Evolutionary conservation across 2,797 vertebrate species (phyloP), one percentile per base, ranked within the genome.

Genomic region (Melanotaenia maccullochi): DNA sequence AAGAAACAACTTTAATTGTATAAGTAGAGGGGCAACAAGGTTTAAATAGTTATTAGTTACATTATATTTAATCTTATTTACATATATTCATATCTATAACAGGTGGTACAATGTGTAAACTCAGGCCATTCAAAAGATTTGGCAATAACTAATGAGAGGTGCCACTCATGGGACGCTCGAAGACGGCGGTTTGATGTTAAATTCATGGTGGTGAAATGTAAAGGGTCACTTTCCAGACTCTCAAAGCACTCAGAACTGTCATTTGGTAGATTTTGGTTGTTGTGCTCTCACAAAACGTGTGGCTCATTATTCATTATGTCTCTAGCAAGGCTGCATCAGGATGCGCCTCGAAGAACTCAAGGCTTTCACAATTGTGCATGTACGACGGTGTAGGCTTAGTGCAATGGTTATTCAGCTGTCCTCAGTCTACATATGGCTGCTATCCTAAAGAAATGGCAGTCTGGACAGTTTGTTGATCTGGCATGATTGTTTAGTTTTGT

Each of bases 361-460:
- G 88, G 73, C 85, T 24, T 76, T 76, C 62, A 68, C 65, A 69
- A 66, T 67, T 84, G 86, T 87, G 87, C 87, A 78, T 76, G 79
- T 87, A 84, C 80, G 20, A 76, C 62, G 22, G 72, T 58, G 86
- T 86, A 86, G 79, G 74, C 54, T 83, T 90, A 90, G 85, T 91
- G 90, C 87, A 90, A 83, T 73, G 88, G 75, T 60, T 81, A 59
- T 75, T 78, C 52, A 76, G 68, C 84, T 71, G 82, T 87, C 84
- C 90, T 56, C 78, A 84, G 83, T 89, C 83, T 85, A 84, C 68
- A 42, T 95, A 95, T 95, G 94, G 94, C 94, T 95, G 91, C 94
- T 95, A 93, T 95, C 94, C 94, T 94, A 94, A 86, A 16, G 9
- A 14, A 85, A 92, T 93, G 93, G 94, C 94, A 95, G 94, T 95